A percentile compares a stretch with the other conserved stretches of the same genome.
Evolutionary conservation across 2,888 invertebrate species (phyloP).

Genomic region (Prosopocoilus inquinatus): DNA sequence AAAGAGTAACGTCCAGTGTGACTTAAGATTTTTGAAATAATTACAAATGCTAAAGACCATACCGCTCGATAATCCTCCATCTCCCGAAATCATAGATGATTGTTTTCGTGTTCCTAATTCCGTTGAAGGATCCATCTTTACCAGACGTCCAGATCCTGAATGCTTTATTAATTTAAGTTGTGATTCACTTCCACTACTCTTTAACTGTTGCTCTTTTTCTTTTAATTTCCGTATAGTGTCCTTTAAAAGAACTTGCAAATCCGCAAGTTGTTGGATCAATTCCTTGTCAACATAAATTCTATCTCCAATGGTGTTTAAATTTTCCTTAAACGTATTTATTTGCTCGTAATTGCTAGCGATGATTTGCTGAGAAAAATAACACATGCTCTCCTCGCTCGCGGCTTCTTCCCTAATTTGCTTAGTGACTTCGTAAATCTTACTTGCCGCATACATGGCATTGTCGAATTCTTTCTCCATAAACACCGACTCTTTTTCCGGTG

Average conservation of each 20-base stretch:
- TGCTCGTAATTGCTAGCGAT: slow-evolving; percentile 10
- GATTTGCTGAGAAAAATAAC: slow-evolving; percentile 15
- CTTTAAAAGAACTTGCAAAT: slow-evolving; percentile 26
- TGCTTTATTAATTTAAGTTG: too few relatives aligned
- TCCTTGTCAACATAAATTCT: slow-evolving; percentile 27
- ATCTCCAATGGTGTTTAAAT: slow-evolving; percentile 7
- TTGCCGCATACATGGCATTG: slow-evolving; percentile 12
- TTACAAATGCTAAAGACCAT: too few relatives aligned
- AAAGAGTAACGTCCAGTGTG: too few relatives aligned
- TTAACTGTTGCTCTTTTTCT: neutral
- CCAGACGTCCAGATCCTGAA: too few relatives aligned
- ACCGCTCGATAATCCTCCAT: too few relatives aligned
- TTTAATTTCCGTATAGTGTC: slow-evolving; percentile 26
- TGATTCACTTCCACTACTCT: too few relatives aligned
- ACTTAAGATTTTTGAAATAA: too few relatives aligned
- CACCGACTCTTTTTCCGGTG: neutral
- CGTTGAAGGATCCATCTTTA: too few relatives aligned
- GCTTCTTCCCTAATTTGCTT: neutral
- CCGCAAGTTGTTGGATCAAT: slow-evolving; percentile 25
- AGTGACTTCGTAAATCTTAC: slow-evolving; percentile 10
- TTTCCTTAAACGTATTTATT: slow-evolving; percentile 3
- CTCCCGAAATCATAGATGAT: too few relatives aligned
- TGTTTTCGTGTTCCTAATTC: too few relatives aligned
- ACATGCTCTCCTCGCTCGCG: neutral
- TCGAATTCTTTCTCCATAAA: slow-evolving; percentile 11